Percentiles rank a stretch among this genome's conserved stretches.
These are phyloP conservation scores for Tupaia chinensis DNA, from an alignment of 2,113 vertebrate genomes.

Conservation along the genomic window DNA sequence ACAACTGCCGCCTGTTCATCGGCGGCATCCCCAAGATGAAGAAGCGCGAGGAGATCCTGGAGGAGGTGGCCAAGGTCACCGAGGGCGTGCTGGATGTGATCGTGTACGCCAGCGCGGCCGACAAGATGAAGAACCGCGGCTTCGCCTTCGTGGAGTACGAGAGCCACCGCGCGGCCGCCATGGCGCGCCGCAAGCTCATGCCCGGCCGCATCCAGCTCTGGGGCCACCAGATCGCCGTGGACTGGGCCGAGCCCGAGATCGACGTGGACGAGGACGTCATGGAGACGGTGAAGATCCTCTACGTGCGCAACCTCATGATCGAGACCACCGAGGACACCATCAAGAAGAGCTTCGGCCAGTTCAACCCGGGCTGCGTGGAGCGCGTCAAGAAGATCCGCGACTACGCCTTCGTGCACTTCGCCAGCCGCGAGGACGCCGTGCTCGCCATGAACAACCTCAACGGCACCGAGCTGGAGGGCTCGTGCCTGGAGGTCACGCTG, in stretches of 20 bases:
- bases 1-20: constrained; percentile 99
- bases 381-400: constrained; percentile 99
- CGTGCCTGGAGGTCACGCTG: constrained; percentile 97
- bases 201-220: constrained; percentile 98
- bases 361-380: constrained; percentile 97
- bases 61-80: constrained; percentile 98
- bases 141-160: constrained; percentile 99
- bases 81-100: constrained; percentile 98
- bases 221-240: constrained; percentile 99
- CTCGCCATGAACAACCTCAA: constrained; percentile 97
- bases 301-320: constrained; percentile 99
- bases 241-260: constrained; percentile 99
- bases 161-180: constrained; percentile 97
- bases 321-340: constrained; percentile 98
- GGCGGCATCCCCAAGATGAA: constrained; percentile 99
- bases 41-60: constrained; percentile 99
- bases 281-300: constrained; percentile 99
- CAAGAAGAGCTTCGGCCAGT: constrained; percentile 95
- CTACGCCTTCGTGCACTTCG: constrained; percentile 98
- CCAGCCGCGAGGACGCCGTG: constrained; percentile 96
- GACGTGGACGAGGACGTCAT: constrained; percentile 99
- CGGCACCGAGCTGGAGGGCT: constrained; percentile 96
- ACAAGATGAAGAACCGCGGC: constrained; percentile 99
- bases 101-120: constrained; percentile 97
- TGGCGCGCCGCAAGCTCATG: constrained; percentile 99